These are phyloP conservation scores for Lycia hirtaria DNA, from an alignment of 2,888 invertebrate species.

Conservation along the genomic window DNA sequence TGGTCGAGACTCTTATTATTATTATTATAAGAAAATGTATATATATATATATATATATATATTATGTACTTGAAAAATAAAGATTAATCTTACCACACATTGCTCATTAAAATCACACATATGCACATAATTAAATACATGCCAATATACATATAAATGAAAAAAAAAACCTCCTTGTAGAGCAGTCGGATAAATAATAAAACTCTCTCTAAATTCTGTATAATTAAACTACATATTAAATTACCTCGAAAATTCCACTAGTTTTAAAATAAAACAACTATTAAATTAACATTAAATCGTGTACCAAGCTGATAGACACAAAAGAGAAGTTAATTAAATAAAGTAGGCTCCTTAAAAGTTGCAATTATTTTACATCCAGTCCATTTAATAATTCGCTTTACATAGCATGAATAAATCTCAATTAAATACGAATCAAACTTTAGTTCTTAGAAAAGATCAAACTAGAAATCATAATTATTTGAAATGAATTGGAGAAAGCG, in stretches of 20 bases:
- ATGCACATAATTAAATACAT: no score
- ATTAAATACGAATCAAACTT: conserved; percentile 1
- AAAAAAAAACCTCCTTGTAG: no score
- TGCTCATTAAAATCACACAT: no score
- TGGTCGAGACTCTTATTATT: no score
- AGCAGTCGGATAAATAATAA: no score
- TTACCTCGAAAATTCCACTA: neutral
- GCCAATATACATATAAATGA: no score
- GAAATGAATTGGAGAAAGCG: neutral
- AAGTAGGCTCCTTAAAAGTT: conserved; percentile 1
- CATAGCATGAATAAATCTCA: neutral
- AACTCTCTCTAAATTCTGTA: no score
- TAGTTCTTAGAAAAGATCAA: neutral
- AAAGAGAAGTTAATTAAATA: conserved; percentile 1
- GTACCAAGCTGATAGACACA: neutral
- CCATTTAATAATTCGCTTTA: neutral
- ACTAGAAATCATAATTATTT: conserved; percentile 7
- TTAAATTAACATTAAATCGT: neutral
- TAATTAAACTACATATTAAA: neutral
- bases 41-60: no score
- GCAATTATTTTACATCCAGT: neutral
- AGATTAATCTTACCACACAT: no score
- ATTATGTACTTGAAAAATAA: no score
- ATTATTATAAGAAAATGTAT: no score
- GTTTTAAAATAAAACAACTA: neutral